A percentile compares a stretch with the other conserved stretches of the same genome.
Conservation (phyloP, 2,113 vertebrate species). For the Dicentrarchus labrax region DNA sequence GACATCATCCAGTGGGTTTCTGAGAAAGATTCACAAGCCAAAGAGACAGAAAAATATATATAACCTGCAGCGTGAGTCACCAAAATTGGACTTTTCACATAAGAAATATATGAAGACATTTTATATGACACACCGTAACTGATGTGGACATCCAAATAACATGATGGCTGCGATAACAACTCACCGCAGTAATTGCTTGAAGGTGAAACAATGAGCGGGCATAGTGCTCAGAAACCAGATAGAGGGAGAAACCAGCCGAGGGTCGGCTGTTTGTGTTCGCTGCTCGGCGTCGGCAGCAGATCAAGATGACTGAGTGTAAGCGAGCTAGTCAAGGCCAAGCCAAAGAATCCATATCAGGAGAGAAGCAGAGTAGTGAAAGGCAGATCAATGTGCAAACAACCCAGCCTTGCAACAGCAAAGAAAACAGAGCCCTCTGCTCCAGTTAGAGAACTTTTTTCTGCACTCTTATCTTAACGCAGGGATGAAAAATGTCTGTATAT, state of each 20-base stretch:
- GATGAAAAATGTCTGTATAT: slow-evolving; percentile 9
- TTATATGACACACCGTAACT: not conserved
- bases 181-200: slow-evolving; percentile 14
- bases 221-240: not conserved
- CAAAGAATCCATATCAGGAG: slow-evolving; percentile 67
- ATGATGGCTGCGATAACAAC: not conserved
- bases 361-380: slow-evolving; percentile 54
- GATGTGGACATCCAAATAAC: slow-evolving; percentile 20
- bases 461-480: slow-evolving; percentile 35
- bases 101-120: slow-evolving; percentile 12
- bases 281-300: slow-evolving; percentile 45
- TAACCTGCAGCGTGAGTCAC: slow-evolving; percentile 11
- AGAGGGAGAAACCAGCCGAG: slow-evolving; percentile 17
- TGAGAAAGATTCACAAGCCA: slow-evolving; percentile 2
- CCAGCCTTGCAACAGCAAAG: slow-evolving; percentile 25
- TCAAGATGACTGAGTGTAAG: slow-evolving; percentile 58
- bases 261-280: slow-evolving; percentile 49
- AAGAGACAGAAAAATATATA: slow-evolving; percentile 16
- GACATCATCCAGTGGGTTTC: slow-evolving; percentile 44
- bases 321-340: slow-evolving; percentile 63
- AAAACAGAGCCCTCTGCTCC: slow-evolving; percentile 26
- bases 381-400: slow-evolving; percentile 70
- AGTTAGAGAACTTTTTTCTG: slow-evolving; percentile 11
- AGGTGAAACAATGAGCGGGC: slow-evolving; percentile 42
- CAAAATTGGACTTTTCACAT: slow-evolving; percentile 5